A percentile compares a stretch with the other conserved stretches of the same genome.
Conservation (phyloP, 2,797 vertebrate species). For the Pseudochirops cupreus region DNA sequence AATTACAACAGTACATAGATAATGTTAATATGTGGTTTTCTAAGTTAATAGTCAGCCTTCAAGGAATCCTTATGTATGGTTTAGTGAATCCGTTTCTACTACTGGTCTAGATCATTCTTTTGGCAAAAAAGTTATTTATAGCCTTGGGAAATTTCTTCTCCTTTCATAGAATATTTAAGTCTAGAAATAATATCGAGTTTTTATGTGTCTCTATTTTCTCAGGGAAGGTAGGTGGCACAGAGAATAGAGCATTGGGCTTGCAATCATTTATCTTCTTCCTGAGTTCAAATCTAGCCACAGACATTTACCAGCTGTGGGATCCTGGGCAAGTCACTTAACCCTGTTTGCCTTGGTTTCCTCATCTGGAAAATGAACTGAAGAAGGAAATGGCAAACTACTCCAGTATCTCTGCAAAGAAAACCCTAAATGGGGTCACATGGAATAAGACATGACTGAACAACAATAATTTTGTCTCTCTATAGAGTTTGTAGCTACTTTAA, state of each 20-base stretch:
- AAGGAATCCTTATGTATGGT: not conserved
- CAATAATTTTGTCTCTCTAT: not conserved
- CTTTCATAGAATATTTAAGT: not conserved
- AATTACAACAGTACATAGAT: not conserved
- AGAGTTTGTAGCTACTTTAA: not conserved
- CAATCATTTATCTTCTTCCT: not conserved
- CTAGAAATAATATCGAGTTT: not conserved
- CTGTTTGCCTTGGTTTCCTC: not conserved
- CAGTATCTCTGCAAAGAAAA: not conserved
- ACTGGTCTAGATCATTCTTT: not conserved
- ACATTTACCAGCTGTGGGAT: not conserved
- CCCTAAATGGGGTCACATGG: too few species aligned
- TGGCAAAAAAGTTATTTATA: not conserved
- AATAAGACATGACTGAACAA: not conserved
- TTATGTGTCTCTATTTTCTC: not conserved
- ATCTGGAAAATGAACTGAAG: not conserved
- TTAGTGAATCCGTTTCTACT: not conserved
- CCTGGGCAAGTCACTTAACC: not conserved
- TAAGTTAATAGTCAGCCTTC: not conserved
- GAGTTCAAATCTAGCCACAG: not conserved
- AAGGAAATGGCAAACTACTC: not conserved
- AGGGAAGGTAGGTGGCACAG: not conserved
- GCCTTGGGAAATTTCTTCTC: not conserved
- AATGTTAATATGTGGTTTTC: not conserved
- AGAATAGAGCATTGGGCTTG: not conserved